These are phyloP conservation scores for Selene dorsalis DNA, from an alignment of 2,797 vertebrate genomes.

Conservation along the genomic window DNA sequence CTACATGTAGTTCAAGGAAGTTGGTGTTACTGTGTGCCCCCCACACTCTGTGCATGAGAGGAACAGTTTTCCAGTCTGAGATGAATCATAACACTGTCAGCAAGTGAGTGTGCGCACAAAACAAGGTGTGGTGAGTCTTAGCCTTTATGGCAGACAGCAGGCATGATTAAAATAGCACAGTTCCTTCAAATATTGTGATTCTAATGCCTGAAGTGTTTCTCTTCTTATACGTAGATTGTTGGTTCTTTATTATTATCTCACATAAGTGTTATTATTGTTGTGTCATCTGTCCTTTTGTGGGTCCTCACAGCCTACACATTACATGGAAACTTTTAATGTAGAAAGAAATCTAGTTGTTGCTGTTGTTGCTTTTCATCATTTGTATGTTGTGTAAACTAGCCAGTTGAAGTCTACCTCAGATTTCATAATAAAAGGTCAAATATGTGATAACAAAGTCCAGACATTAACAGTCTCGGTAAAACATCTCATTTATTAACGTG, in stretches of 20 bases:
- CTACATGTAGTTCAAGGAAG: slow-evolving; percentile 27
- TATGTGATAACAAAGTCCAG: slow-evolving; percentile 3
- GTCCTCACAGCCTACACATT: neutral
- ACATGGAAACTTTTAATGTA: neutral
- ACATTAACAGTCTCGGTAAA: slow-evolving; percentile 11
- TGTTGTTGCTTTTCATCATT: neutral
- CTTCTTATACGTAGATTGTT: slow-evolving; percentile 9
- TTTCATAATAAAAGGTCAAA: slow-evolving; percentile 15
- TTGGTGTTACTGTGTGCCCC: slow-evolving; percentile 19
- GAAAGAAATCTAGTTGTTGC: neutral
- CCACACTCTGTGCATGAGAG: slow-evolving; percentile 35
- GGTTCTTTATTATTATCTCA: neutral
- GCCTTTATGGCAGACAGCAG: slow-evolving; percentile 32
- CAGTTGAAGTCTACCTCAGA: neutral
- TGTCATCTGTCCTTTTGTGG: neutral
- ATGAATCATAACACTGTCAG: slow-evolving; percentile 50
- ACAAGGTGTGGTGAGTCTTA: slow-evolving; percentile 29
- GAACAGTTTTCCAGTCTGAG: slow-evolving; percentile 28
- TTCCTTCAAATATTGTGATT: slow-evolving; percentile 23
- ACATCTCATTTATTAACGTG: neutral
- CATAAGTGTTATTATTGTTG: neutral
- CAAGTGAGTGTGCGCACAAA: slow-evolving; percentile 39
- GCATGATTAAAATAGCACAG: slow-evolving; percentile 34
- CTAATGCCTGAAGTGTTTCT: neutral
- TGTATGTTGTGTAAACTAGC: neutral